Base-by-base conservation (phyloP, 2,113 vertebrate species). In the Tretioscincus oriximinensis region DNA sequence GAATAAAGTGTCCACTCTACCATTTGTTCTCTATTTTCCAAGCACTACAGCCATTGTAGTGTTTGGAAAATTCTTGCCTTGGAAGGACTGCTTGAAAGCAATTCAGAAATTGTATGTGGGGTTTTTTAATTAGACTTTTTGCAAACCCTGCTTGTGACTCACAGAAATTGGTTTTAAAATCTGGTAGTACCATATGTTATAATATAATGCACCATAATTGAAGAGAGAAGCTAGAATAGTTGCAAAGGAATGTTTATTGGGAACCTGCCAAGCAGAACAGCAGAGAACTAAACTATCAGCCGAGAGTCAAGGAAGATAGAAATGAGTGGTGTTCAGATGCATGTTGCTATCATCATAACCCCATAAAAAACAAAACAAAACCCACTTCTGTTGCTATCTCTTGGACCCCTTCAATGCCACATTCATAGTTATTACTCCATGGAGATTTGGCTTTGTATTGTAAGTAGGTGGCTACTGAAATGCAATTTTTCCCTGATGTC, bases 341-440 rank as follows among this genome's bases (percentile, higher is more conserved):
- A 41, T 31, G 21, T 68, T 21, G 41, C 58, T 31, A 26, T 21
- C 12, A 12, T 29, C 0, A 45, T 0, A 0, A 28, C 22, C 1
- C 14, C 81, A 51, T 0, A 73, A 0, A 0, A 82, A 1, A 0
- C 66, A 41, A 41, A 41, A 41, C 35, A 41, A 41, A 41, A 41
- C 5, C 35, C 35, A 41, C 35, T 41, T 41, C 35, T 41, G 35
- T 41, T 41, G 35, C 35, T 41, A 5, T 41, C 35, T 41, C 35
- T 41, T 41, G 35, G 35, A 41, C 5, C 35, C 35, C 54, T 58
- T 4, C 12, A 58, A 58, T 58, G 12, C 54, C 7, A 58, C 12
- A 58, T 58, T 18, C 54, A 58, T 58, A 18, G 14, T 5, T 58
- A 12, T 18, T 58, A 18, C 4, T 58, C 54, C 18, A 14, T 58